A percentile compares a stretch with the other conserved stretches of the same genome.
phyloP scores from a whole-genome alignment of 1,140 invertebrate genomes.

The Bombus impatiens region DNA sequence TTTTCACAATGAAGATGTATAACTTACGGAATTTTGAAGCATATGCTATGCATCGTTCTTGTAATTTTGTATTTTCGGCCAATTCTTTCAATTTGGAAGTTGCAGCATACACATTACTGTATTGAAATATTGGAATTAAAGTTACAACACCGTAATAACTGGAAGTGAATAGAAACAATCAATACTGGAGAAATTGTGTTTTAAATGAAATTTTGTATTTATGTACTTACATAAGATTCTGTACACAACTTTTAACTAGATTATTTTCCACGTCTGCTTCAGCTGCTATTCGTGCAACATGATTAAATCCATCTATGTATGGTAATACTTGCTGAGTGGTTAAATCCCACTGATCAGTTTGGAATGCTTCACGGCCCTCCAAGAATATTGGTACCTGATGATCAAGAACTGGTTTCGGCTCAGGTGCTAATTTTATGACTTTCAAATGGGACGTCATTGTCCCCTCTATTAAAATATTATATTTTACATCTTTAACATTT shows the following conservation, averaged over 20 bases:
- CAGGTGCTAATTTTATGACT: slow-evolving; percentile 89
- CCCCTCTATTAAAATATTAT: slow-evolving; percentile 83
- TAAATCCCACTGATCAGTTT: slow-evolving; percentile 92
- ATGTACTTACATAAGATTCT: slow-evolving; percentile 91
- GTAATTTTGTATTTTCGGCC: slow-evolving; percentile 87
- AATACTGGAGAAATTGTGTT: neutral
- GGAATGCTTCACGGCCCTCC: slow-evolving; percentile 83
- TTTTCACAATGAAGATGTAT: neutral
- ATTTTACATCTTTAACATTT: slow-evolving; percentile 4
- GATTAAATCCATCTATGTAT: slow-evolving; percentile 96
- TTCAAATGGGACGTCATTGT: slow-evolving; percentile 91
- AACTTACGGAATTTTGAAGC: slow-evolving; percentile 85
- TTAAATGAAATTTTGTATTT: neutral
- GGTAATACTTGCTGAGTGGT: slow-evolving; percentile 95
- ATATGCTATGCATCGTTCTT: slow-evolving; percentile 89
- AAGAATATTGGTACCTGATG: slow-evolving; percentile 95
- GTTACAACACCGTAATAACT: slow-evolving; percentile 90
- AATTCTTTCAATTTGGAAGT: slow-evolving; percentile 91
- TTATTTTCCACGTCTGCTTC: slow-evolving; percentile 96
- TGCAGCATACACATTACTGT: slow-evolving; percentile 95
- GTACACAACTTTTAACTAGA: slow-evolving; percentile 96
- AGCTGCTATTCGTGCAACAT: slow-evolving; percentile 91
- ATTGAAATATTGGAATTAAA: slow-evolving; percentile 95
- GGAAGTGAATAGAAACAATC: slow-evolving; percentile 54
- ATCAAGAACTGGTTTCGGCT: slow-evolving; percentile 92